Base-by-base conservation (phyloP, 2,797 vertebrate genomes). In the Cossypha dichroa region DNA sequence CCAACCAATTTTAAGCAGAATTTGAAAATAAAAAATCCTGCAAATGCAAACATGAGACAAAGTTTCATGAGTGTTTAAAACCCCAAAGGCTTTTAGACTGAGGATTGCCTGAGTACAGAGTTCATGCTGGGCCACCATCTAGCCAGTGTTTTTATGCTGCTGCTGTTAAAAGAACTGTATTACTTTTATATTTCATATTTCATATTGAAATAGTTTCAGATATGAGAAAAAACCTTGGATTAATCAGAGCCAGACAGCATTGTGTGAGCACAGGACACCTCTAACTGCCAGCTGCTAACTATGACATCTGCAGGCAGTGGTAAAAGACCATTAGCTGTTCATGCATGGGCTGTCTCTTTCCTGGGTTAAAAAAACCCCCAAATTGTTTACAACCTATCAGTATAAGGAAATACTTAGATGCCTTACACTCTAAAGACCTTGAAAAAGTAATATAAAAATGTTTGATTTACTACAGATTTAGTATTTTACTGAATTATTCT, bases 381-480 rank as follows among this genome's bases (percentile, higher is more conserved):
- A 26, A 23, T 22, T 67, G 5, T 56, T 95, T 86, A 66, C 29
- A 74, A 3, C 29, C 22, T 40, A 36, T 9, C n/a, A 40, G 2
- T 36, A 11, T 17, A 52, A 80, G 22, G n/a, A 88, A 83, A 79
- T 26, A 40, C 34, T 73, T 55, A 63, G 23, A 14, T 67, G 43
- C 28, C 41, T 76, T 70, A 66, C 16, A 69, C 63, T 72, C 31
- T 31, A 43, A 62, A 66, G 88, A 60, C 22, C 74, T 64, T 92
- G 69, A 69, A 84, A 90, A 90, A 66, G 22, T 69, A 72, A 94
- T 87, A 75, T 7, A 80, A 59, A 38, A 93, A 78, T 43, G 17
- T 20, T 93, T 85, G 43, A 87, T 92, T 93, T 92, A 86, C 87
- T 73, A 85, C 19, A 29, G 73, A 80, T 91, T 62, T 76, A 79